These are phyloP conservation scores for Lochmaea capreae DNA, from an alignment of 2,888 invertebrate species.

Conservation along the genomic window DNA sequence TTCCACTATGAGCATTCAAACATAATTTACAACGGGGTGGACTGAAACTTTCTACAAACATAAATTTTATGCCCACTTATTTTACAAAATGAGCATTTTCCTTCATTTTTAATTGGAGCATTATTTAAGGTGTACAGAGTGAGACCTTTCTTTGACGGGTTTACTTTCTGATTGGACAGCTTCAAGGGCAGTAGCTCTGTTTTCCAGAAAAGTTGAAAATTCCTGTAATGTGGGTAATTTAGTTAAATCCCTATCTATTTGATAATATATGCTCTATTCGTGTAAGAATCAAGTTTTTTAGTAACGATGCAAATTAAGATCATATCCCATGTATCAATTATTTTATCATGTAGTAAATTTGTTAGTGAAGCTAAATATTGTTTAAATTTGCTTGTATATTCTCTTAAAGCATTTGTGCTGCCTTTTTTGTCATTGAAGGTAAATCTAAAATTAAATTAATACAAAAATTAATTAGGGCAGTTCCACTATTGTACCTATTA, in stretches of 20 bases:
- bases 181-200: background rate
- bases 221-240: background rate
- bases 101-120: too few relatives aligned
- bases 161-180: background rate
- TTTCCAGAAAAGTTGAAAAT: slow-evolving; percentile 1
- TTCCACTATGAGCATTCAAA: background rate
- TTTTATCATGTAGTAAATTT: background rate
- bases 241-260: background rate
- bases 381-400: background rate
- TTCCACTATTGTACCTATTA: too few relatives aligned
- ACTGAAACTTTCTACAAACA: background rate
- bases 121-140: background rate
- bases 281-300: background rate
- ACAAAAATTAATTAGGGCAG: too few relatives aligned
- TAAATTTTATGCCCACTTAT: background rate
- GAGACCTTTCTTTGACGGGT: background rate
- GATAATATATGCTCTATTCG: slow-evolving; percentile 4
- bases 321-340: slow-evolving; percentile 2
- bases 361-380: background rate
- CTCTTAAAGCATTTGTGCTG: background rate
- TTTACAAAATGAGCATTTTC: too few relatives aligned
- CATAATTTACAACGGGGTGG: background rate
- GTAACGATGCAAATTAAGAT: background rate
- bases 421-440: too few relatives aligned
- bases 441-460: too few relatives aligned